Evolutionary conservation across 2,113 vertebrate species (phyloP).

Genomic region (Eonycteris spelaea): DNA sequence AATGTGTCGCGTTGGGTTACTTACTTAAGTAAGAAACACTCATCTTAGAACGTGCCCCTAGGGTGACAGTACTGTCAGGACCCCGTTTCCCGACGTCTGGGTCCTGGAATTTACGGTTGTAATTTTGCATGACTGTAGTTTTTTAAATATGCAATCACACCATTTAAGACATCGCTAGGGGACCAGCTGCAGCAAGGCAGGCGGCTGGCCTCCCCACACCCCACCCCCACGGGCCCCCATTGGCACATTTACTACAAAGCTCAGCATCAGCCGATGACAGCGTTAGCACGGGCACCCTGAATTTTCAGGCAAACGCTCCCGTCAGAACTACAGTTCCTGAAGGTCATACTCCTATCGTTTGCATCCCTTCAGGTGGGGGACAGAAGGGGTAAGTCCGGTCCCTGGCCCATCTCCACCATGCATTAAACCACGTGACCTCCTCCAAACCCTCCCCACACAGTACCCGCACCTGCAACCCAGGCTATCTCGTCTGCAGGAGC

Average conservation of each 20-base stretch:
- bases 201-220: not conserved
- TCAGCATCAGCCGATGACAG: not conserved
- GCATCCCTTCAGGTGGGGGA: not conserved
- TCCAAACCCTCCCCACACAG: too few relatives aligned
- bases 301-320: not conserved
- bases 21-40: not conserved
- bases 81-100: constrained; percentile 21
- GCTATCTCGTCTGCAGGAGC: not conserved
- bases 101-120: constrained; percentile 41
- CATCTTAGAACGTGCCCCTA: not conserved
- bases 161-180: constrained; percentile 6
- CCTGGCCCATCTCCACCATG: not conserved
- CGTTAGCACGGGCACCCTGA: not conserved
- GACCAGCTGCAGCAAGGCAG: not conserved
- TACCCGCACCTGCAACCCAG: too few relatives aligned
- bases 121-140: constrained; percentile 29
- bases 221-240: too few relatives aligned
- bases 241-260: not conserved
- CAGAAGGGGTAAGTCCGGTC: not conserved
- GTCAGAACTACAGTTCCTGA: not conserved
- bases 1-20: not conserved
- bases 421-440: not conserved
- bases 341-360: not conserved
- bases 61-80: not conserved
- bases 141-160: constrained; percentile 15